A percentile compares a stretch with the other conserved stretches of the same genome.
These are phyloP conservation scores for Pachycephus smyrnensis DNA, from an alignment of 2,888 invertebrate species.

Conservation along the genomic window DNA sequence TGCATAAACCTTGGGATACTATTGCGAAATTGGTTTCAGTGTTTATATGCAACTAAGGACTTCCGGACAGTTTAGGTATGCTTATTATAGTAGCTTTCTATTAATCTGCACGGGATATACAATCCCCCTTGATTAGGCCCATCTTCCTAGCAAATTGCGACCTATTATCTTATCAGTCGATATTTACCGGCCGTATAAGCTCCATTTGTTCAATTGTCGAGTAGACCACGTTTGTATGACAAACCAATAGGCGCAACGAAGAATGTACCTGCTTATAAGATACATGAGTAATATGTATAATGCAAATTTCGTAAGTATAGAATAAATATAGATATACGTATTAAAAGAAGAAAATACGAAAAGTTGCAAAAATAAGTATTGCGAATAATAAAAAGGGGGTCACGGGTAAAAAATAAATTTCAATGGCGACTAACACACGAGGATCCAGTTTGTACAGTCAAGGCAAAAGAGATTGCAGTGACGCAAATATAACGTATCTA, in stretches of 20 bases:
- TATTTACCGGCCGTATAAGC: slow-evolving; percentile 50
- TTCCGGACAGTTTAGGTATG: neutral
- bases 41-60: neutral
- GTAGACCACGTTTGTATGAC: neutral
- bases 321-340: neutral
- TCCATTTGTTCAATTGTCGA: slow-evolving; percentile 41
- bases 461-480: neutral
- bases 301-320: neutral
- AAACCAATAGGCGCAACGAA: neutral
- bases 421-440: neutral
- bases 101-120: slow-evolving; percentile 35
- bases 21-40: neutral
- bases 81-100: slow-evolving; percentile 14
- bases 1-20: neutral
- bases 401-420: neutral
- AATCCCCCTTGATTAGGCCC: slow-evolving; percentile 14
- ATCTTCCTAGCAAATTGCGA: slow-evolving; percentile 46
- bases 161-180: slow-evolving; percentile 60
- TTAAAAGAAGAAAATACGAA: neutral
- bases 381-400: neutral
- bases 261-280: neutral
- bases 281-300: neutral
- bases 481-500: neutral
- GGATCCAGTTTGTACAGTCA: neutral
- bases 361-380: neutral